Conservation (phyloP, 1,140 invertebrate genomes). For the Platyura marginata region DNA sequence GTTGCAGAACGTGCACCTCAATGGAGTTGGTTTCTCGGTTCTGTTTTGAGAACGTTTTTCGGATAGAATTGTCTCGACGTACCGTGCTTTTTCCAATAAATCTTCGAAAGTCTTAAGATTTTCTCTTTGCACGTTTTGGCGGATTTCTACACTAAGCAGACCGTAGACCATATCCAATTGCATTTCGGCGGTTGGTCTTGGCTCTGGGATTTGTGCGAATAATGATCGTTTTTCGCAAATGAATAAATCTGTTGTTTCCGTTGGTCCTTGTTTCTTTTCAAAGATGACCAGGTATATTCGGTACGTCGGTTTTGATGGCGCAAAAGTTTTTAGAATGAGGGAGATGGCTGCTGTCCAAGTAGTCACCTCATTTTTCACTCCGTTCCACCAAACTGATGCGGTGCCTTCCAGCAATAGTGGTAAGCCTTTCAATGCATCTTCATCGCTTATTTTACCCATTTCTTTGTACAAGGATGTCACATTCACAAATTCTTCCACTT, state of each 20-base stretch:
- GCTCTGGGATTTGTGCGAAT: too few species aligned
- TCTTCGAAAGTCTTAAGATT: too few species aligned
- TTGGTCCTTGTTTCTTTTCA: slow-evolving; percentile 3
- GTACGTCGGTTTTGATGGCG: slow-evolving; percentile 2
- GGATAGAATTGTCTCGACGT: too few species aligned
- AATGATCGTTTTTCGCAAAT: not conserved
- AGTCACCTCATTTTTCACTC: slow-evolving; percentile 2
- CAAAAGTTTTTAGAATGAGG: slow-evolving; percentile 2
- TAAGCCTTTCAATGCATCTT: too few species aligned
- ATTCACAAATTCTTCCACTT: slow-evolving; percentile 4
- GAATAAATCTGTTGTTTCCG: slow-evolving; percentile 2
- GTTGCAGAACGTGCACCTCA: too few species aligned
- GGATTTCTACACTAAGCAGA: too few species aligned
- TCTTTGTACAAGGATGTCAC: slow-evolving; percentile 3
- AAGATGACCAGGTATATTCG: slow-evolving; percentile 3
- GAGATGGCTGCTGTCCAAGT: slow-evolving; percentile 4
- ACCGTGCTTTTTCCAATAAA: too few species aligned
- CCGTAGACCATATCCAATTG: too few species aligned
- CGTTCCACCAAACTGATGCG: too few species aligned
- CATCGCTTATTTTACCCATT: slow-evolving; percentile 3
- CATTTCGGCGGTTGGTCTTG: too few species aligned
- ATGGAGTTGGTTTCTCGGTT: too few species aligned
- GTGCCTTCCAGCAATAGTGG: not conserved
- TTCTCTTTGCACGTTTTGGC: too few species aligned
- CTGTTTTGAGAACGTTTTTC: slow-evolving; percentile 4